These are phyloP conservation scores for Epinephelus coioides DNA, from an alignment of 2,797 vertebrate species.

Conservation along the genomic window DNA sequence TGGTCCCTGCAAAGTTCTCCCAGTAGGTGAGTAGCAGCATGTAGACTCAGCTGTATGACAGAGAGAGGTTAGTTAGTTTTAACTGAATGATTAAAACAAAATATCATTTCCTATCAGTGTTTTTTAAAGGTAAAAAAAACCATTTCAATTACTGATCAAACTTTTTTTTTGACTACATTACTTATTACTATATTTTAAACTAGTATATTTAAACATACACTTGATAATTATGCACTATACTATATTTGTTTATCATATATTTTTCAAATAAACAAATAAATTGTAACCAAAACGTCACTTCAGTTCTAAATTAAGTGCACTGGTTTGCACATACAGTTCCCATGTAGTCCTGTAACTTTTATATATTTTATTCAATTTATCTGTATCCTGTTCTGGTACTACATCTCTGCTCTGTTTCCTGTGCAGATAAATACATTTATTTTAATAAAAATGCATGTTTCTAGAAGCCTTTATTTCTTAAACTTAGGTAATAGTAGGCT, in stretches of 20 bases:
- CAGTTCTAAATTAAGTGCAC: not conserved
- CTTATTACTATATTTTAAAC: not conserved
- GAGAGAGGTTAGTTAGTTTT: not conserved
- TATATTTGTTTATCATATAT: not conserved
- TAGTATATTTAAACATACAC: not conserved
- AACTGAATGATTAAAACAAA: not conserved
- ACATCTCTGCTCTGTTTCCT: not conserved
- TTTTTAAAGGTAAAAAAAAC: not conserved
- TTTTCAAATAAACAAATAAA: not conserved
- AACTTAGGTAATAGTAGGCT: not conserved
- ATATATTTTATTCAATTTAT: not conserved
- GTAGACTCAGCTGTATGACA: not conserved
- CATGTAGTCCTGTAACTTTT: not conserved
- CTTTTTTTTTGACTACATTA: not conserved
- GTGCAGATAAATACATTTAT: not conserved
- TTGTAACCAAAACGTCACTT: not conserved
- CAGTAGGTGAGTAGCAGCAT: constrained; percentile 76
- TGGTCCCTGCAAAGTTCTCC: constrained; percentile 78
- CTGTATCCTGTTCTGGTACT: not conserved
- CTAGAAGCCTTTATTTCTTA: not conserved
- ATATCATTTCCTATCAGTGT: not conserved
- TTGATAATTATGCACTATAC: not conserved
- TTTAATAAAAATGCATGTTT: constrained; percentile 12
- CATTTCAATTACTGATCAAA: not conserved
- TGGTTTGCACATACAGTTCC: not conserved